Evolutionary conservation across 2,888 invertebrate genomes (phyloP).

Genomic region (Cheilosia impressa): DNA sequence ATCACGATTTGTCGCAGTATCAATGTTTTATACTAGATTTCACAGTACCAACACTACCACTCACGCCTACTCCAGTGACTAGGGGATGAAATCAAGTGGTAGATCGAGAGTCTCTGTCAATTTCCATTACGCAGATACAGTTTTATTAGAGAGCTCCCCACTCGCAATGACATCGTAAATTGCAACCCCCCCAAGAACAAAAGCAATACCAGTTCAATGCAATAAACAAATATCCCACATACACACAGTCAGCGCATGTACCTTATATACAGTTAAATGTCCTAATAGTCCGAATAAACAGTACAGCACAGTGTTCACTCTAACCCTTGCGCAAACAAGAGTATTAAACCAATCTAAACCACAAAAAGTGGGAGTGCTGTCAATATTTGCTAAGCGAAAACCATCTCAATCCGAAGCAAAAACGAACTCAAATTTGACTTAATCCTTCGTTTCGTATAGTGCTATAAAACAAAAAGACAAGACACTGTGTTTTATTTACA

Average conservation of each 20-base stretch:
- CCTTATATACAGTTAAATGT: slow-evolving; percentile 9
- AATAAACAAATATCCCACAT: slow-evolving; percentile 23
- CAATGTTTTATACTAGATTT: slow-evolving; percentile 59
- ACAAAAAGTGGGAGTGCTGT: slow-evolving; percentile 65
- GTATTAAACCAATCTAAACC: slow-evolving; percentile 51
- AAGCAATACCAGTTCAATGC: slow-evolving; percentile 25
- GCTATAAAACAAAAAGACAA: slow-evolving; percentile 51
- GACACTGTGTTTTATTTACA: slow-evolving; percentile 53
- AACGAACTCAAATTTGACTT: slow-evolving; percentile 49
- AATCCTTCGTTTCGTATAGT: slow-evolving; percentile 32
- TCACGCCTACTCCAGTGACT: background rate
- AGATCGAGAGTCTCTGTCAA: slow-evolving; percentile 31
- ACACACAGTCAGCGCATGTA: background rate
- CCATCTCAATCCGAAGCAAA: slow-evolving; percentile 45
- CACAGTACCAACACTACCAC: slow-evolving; percentile 38
- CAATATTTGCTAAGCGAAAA: slow-evolving; percentile 68
- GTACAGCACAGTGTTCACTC: slow-evolving; percentile 5
- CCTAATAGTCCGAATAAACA: slow-evolving; percentile 55
- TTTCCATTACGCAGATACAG: slow-evolving; percentile 35
- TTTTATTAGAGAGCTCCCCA: background rate
- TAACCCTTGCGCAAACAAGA: slow-evolving; percentile 60
- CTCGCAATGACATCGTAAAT: slow-evolving; percentile 16
- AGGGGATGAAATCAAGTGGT: slow-evolving; percentile 55
- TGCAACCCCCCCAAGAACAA: slow-evolving; percentile 26
- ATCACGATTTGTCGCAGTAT: slow-evolving; percentile 57